A percentile compares a stretch with the other conserved stretches of the same genome.
These are phyloP conservation scores for Hippocampus kuda DNA, from an alignment of 2,797 vertebrate species.

Conservation along the genomic window DNA sequence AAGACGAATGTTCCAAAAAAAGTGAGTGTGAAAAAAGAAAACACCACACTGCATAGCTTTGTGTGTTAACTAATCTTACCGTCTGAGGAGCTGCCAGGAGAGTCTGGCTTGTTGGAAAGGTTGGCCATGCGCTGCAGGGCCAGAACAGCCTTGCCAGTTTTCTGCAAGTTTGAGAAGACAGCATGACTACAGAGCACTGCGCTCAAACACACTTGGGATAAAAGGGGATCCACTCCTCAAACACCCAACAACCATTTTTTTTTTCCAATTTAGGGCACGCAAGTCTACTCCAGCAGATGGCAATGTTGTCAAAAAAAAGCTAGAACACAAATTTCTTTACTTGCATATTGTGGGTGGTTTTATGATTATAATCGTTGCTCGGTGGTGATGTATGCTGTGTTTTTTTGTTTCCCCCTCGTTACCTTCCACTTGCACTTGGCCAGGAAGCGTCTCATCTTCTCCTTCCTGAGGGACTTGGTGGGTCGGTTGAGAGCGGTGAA, in stretches of 20 bases:
- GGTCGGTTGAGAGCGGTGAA: slow-evolving; percentile 45
- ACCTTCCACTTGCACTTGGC: slow-evolving; percentile 80
- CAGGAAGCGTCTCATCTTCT: slow-evolving; percentile 75
- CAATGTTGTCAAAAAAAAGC: not conserved
- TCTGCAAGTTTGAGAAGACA: slow-evolving; percentile 56
- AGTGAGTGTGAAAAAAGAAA: no score
- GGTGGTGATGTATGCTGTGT: no score
- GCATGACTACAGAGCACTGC: slow-evolving; percentile 18
- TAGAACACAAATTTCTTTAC: no score
- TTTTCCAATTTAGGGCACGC: not conserved
- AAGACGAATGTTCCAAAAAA: no score
- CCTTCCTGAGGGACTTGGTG: slow-evolving; percentile 69
- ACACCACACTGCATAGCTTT: not conserved
- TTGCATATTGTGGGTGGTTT: not conserved
- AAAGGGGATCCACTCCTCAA: not conserved
- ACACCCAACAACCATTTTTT: not conserved
- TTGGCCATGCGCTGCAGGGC: slow-evolving; percentile 75
- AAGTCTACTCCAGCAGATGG: not conserved
- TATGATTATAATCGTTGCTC: no score
- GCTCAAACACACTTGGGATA: slow-evolving; percentile 1
- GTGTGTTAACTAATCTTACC: slow-evolving; percentile 47
- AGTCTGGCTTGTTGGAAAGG: slow-evolving; percentile 62
- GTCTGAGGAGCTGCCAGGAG: slow-evolving; percentile 50
- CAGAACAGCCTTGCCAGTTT: slow-evolving; percentile 76
- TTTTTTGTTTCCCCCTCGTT: not conserved